Evolutionary conservation across 2,113 vertebrate species (phyloP).

Genomic region (Calyptommatus sinebrachiatus): DNA sequence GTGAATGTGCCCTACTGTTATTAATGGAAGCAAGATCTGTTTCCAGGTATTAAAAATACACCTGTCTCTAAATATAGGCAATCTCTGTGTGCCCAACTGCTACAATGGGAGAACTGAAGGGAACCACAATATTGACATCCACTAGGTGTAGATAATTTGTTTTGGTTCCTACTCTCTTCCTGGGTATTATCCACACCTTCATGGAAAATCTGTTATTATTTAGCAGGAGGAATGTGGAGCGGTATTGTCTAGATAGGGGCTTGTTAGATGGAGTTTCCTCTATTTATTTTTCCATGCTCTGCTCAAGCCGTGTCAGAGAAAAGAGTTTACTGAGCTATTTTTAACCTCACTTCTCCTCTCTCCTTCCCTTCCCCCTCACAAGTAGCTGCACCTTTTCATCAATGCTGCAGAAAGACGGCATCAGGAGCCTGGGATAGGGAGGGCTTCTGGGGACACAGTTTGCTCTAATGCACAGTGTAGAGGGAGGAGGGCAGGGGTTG

Average conservation of each 20-base stretch:
- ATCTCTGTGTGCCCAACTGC: conserved; percentile 69
- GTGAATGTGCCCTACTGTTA: conserved; percentile 57
- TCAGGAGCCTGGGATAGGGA: no score
- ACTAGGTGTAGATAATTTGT: conserved; percentile 78
- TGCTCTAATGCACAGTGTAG: neutral
- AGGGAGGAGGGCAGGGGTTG: neutral
- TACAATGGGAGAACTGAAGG: conserved; percentile 74
- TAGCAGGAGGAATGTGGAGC: conserved; percentile 53
- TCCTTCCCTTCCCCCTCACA: conserved; percentile 27
- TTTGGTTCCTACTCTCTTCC: conserved; percentile 58
- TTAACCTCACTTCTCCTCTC: conserved; percentile 40
- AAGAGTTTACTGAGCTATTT: conserved; percentile 60
- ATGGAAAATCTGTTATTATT: conserved; percentile 51
- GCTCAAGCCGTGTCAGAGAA: conserved; percentile 68
- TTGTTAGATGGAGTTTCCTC: conserved; percentile 60
- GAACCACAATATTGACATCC: conserved; percentile 79
- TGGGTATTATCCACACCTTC: conserved; percentile 48
- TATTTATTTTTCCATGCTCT: conserved; percentile 72
- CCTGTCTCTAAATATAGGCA: conserved; percentile 70
- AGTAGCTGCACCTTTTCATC: conserved; percentile 62
- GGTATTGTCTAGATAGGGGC: conserved; percentile 38
- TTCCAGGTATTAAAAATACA: conserved; percentile 60
- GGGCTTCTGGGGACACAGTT: neutral
- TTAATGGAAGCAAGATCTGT: conserved; percentile 74
- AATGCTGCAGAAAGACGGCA: conserved; percentile 8